Conservation (phyloP, 2,797 vertebrate species). For the Karalla daura region DNA sequence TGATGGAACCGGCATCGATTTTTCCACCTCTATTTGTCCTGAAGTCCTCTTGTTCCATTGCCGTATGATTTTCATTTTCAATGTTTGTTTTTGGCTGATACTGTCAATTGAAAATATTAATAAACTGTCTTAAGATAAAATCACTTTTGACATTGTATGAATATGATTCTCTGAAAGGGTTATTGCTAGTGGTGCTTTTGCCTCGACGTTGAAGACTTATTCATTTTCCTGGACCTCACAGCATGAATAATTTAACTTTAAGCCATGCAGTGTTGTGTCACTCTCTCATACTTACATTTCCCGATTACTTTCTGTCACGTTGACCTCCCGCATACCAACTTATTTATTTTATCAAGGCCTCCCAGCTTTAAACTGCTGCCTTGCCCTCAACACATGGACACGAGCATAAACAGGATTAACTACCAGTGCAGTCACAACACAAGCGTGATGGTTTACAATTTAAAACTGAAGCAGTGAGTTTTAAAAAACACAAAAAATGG, state of each 20-base stretch:
- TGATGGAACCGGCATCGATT: slow-evolving; percentile 57
- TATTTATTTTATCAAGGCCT: slow-evolving; percentile 26
- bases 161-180: slow-evolving; percentile 7
- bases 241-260: slow-evolving; percentile 1
- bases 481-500: slow-evolving; percentile 10
- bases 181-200: neutral
- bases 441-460: neutral
- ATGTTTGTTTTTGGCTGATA: slow-evolving; percentile 79
- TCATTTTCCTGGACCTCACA: neutral
- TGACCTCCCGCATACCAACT: slow-evolving; percentile 19
- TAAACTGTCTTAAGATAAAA: slow-evolving; percentile 81
- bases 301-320: neutral
- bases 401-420: slow-evolving; percentile 38
- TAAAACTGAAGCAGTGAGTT: slow-evolving; percentile 7
- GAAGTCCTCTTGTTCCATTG: slow-evolving; percentile 42
- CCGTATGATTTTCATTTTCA: slow-evolving; percentile 65
- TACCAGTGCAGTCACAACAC: slow-evolving; percentile 2
- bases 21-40: slow-evolving; percentile 45
- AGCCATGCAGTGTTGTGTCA: neutral
- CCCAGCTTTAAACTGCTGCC: slow-evolving; percentile 21
- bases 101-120: slow-evolving; percentile 82
- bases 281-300: slow-evolving; percentile 16
- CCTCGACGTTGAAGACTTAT: neutral
- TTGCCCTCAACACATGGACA: neutral
- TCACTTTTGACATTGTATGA: slow-evolving; percentile 9